A percentile compares a stretch with the other conserved stretches of the same genome.
Evolutionary conservation across 2,888 invertebrate species (phyloP).

Genomic region (Lepidonotus clava): DNA sequence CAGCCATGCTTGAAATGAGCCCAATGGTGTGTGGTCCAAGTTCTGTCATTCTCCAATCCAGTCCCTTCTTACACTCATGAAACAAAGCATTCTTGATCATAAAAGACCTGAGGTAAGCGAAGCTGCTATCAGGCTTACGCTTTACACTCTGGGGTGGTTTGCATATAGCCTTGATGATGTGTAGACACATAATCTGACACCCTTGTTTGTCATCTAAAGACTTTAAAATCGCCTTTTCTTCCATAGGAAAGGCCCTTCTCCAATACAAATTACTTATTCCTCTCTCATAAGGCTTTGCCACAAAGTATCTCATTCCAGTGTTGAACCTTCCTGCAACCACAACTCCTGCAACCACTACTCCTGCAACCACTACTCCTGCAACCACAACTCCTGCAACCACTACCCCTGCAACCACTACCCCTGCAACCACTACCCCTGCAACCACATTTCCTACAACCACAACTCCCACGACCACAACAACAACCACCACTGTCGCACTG

Average conservation of each 20-base stretch:
- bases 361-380: too few species aligned
- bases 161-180: conserved; percentile 50
- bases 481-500: too few species aligned
- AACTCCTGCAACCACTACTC: too few species aligned
- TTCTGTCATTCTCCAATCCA: background rate
- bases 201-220: conserved; percentile 52
- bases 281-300: background rate
- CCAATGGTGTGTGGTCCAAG: background rate
- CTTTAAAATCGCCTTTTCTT: conserved; percentile 54
- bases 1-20: background rate
- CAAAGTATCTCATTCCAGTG: too few species aligned
- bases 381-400: too few species aligned
- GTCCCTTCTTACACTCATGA: background rate
- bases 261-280: background rate
- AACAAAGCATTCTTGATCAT: conserved; percentile 19
- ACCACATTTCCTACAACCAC: too few species aligned
- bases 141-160: conserved; percentile 11
- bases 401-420: too few species aligned
- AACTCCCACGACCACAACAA: too few species aligned
- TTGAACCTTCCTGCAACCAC: too few species aligned
- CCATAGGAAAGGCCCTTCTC: conserved; percentile 50
- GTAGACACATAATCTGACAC: conserved; percentile 52
- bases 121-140: background rate
- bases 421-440: too few species aligned
- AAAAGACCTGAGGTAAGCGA: background rate